Conservation (phyloP, 2,113 vertebrate species). For the Amphilophus citrinellus region DNA sequence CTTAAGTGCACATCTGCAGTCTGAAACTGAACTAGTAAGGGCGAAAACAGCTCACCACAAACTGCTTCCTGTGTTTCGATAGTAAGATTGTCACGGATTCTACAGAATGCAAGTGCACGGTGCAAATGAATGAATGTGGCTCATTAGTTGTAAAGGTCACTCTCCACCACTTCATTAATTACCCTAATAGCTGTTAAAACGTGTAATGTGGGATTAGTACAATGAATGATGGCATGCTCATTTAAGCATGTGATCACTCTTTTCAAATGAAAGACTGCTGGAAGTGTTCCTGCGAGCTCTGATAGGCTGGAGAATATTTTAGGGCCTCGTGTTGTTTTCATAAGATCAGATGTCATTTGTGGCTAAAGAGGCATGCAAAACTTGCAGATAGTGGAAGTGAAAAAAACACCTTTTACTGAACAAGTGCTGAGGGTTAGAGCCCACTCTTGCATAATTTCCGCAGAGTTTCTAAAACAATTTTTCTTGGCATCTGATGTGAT, state of each 20-base stretch:
- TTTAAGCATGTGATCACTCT: constrained; percentile 16
- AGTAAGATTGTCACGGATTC: not conserved
- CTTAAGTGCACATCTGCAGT: not conserved
- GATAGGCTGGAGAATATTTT: not conserved
- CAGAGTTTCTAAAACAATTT: not conserved
- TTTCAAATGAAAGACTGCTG: not conserved
- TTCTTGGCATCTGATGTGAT: rapidly evolving
- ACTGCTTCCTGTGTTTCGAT: constrained; percentile 29
- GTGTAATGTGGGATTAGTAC: not conserved
- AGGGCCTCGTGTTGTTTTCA: not conserved
- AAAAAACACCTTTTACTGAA: not conserved
- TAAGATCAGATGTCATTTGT: not conserved
- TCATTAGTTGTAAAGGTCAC: constrained; percentile 25
- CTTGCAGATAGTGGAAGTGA: not conserved
- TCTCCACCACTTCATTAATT: constrained; percentile 25
- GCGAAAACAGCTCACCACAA: constrained; percentile 34
- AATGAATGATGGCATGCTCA: not conserved
- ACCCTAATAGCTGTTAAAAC: constrained; percentile 10
- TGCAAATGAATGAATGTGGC: constrained; percentile 15
- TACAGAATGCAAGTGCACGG: not conserved
- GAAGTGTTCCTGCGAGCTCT: not conserved
- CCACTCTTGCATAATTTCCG: not conserved
- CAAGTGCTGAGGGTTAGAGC: not conserved
- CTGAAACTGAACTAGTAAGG: not conserved
- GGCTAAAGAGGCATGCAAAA: not conserved